Base-by-base conservation (phyloP, 2,888 invertebrate species). In the Campaea margaritaria region DNA sequence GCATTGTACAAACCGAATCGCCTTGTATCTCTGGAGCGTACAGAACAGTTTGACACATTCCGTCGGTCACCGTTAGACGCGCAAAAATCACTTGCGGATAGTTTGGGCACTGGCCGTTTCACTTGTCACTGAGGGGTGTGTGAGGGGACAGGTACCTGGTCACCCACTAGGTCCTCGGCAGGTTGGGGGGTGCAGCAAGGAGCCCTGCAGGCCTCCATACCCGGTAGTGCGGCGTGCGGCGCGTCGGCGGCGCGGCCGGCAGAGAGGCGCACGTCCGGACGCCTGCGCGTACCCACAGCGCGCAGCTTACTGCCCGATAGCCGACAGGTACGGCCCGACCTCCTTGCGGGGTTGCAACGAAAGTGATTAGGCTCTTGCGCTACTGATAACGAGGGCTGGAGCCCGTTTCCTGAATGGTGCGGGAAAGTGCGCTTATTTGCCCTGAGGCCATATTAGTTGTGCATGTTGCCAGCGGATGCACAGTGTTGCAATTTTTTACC, bases 161-260 rank as follows among this genome's bases (percentile, higher is more conserved):
- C 91, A 82, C 91, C 91, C 88, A 82, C 85, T 73, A 88, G 86
- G 86, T 91, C 89, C 89, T 91, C 91, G 84, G 85, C 87, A 83
- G 86, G 82, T 83, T 80, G 84, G 84, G 85, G 82, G 79, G 86
- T 83, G 81, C 86, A 86, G 83, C 90, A 91, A 87, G 89, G 80
- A 89, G 91, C 91, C 91, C 86, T 85, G 83, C 90, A 91, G 88
- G 89, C 79, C 89, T 91, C 91, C 91, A 91, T 91, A 74, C 90
- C 90, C 89, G 89, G 87, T 72, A 65, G 74, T 67, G 64, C 72
- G 72, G 64, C 65, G 74, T 57, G 76, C 77, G 76, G 73, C 65
- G 65, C 66, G 69, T 69, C 69, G 70, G 67, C 69, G 76, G 64
- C 69, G 75, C 75, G 78, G 70, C 63, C 64, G 69, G 58, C 50